Conservation (phyloP, 2,797 vertebrate species). For the Iguana delicatissima region DNA sequence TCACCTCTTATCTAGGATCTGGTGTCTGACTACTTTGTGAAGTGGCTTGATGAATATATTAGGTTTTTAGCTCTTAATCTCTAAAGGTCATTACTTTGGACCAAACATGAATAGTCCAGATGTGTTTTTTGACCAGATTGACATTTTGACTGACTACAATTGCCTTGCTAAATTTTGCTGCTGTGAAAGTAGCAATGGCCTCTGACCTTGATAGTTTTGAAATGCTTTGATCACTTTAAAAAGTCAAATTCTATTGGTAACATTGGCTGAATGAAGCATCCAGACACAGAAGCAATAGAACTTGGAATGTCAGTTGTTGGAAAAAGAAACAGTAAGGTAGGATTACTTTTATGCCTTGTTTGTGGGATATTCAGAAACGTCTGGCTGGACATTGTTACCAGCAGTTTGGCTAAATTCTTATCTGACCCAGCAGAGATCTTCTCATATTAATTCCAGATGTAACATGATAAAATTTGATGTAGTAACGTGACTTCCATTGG, state of each 20-base stretch:
- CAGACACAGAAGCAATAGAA: neutral
- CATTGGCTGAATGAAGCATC: neutral
- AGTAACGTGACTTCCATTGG: too few relatives aligned
- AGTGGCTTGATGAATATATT: neutral
- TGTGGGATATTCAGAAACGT: neutral
- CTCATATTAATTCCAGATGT: neutral
- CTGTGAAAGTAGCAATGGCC: neutral
- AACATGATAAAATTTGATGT: neutral
- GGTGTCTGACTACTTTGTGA: neutral
- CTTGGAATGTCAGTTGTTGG: neutral
- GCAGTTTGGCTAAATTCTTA: neutral
- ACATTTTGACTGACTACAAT: neutral
- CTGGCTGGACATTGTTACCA: neutral
- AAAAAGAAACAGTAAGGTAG: neutral
- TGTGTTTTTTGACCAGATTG: neutral
- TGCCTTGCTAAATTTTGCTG: neutral
- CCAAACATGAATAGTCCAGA: neutral
- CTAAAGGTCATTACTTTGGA: neutral
- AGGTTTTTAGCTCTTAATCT: neutral
- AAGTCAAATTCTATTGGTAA: neutral
- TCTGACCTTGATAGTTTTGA: too few relatives aligned
- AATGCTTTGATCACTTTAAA: neutral
- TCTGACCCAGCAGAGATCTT: neutral
- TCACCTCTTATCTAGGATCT: neutral
- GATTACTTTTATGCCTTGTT: neutral